phyloP scores from a whole-genome alignment of 2,888 invertebrate species.

The Halictus ligatus region DNA sequence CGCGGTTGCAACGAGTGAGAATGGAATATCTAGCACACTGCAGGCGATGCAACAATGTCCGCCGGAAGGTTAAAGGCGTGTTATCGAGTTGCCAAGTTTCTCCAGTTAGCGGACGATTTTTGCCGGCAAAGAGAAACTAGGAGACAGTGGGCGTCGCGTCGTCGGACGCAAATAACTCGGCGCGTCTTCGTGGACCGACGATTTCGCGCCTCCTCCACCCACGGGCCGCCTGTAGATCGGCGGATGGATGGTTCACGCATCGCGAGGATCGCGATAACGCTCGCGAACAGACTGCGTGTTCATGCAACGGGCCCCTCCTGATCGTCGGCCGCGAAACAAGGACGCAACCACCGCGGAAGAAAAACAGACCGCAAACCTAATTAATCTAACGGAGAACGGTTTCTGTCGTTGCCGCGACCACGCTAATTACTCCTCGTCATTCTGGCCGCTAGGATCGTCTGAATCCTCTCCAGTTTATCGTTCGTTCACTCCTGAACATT shows the following conservation, averaged over 20 bases:
- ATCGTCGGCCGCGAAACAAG: slow-evolving; percentile 52
- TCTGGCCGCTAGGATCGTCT: background rate
- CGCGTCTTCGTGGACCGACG: slow-evolving; percentile 11
- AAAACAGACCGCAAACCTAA: slow-evolving; percentile 14
- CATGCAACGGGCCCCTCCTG: slow-evolving; percentile 31
- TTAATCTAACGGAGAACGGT: slow-evolving; percentile 52
- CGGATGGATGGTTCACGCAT: slow-evolving; percentile 3
- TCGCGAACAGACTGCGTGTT: slow-evolving; percentile 28
- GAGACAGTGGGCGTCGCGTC: slow-evolving; percentile 13
- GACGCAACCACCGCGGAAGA: slow-evolving; percentile 39
- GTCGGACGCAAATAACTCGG: slow-evolving; percentile 13
- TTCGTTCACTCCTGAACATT: too few relatives aligned
- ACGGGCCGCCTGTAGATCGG: background rate
- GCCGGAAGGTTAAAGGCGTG: background rate
- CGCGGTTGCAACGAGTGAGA: background rate
- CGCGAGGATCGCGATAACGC: slow-evolving; percentile 26
- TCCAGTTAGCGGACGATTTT: slow-evolving; percentile 20
- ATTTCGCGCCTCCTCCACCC: slow-evolving; percentile 27
- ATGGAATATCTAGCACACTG: background rate
- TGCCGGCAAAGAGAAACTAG: slow-evolving; percentile 12
- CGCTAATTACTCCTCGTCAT: slow-evolving; percentile 56
- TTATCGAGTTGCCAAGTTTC: slow-evolving; percentile 22
- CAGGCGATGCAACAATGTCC: background rate
- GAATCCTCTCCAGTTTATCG: background rate
- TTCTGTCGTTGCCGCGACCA: slow-evolving; percentile 28